Evolutionary conservation across 2,797 vertebrate genomes (phyloP).

Genomic region (Coregonus ussuriensis): DNA sequence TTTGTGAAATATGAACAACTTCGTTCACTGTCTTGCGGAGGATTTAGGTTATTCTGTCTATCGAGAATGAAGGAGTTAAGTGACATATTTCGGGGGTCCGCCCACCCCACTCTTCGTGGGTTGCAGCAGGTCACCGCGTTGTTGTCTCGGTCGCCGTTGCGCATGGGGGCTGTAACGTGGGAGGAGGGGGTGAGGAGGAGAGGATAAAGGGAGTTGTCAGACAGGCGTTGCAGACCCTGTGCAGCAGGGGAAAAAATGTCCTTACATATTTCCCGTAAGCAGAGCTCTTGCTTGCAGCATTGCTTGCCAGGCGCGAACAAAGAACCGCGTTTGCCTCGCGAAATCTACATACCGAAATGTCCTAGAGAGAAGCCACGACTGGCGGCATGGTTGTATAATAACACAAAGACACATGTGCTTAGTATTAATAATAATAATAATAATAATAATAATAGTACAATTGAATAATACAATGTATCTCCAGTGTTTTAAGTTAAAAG

Average conservation of each 20-base stretch:
- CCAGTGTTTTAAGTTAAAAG: background rate
- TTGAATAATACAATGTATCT: background rate
- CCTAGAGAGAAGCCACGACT: slow-evolving; percentile 73
- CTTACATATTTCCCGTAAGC: slow-evolving; percentile 55
- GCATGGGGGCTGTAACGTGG: slow-evolving; percentile 65
- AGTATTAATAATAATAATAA: background rate
- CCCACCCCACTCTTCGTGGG: slow-evolving; percentile 69
- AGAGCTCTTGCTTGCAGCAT: slow-evolving; percentile 56
- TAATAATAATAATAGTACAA: slow-evolving; percentile 9
- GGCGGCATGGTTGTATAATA: slow-evolving; percentile 59
- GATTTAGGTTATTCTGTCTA: slow-evolving; percentile 22
- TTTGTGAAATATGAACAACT: background rate
- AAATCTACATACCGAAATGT: slow-evolving; percentile 66
- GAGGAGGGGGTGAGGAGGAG: slow-evolving; percentile 40
- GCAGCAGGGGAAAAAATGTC: slow-evolving; percentile 62
- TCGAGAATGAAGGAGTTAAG: slow-evolving; percentile 52
- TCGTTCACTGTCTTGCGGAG: background rate
- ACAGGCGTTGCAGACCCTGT: slow-evolving; percentile 74
- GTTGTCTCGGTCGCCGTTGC: slow-evolving; percentile 72
- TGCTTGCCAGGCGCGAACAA: slow-evolving; percentile 66
- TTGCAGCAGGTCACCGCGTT: slow-evolving; percentile 77
- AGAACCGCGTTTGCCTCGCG: slow-evolving; percentile 65
- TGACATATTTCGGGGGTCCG: slow-evolving; percentile 64
- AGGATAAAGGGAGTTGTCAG: slow-evolving; percentile 72
- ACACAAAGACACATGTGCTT: slow-evolving; percentile 53